Evolutionary conservation across 2,797 vertebrate genomes (phyloP).

Genomic region (Rhinatrema bivittatum): DNA sequence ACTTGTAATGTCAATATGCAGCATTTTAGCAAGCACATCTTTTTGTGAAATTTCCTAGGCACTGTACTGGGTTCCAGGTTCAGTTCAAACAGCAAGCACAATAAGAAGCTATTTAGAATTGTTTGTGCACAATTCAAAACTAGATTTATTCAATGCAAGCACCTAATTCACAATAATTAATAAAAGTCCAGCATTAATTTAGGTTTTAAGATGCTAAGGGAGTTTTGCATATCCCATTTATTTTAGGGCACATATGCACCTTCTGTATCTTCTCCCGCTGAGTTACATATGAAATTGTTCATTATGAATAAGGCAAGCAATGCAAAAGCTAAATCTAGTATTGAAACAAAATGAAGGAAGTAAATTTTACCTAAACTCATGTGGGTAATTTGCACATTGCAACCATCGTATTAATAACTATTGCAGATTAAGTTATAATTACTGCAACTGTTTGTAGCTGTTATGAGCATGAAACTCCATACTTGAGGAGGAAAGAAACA

Average conservation of each 20-base stretch:
- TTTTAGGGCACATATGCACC: constrained; percentile 54
- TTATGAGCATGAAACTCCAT: constrained; percentile 23
- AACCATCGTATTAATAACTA: constrained; percentile 18
- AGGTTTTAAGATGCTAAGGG: constrained; percentile 51
- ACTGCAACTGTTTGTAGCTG: constrained; percentile 27
- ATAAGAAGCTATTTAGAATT: too few species aligned
- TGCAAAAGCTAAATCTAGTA: constrained; percentile 52
- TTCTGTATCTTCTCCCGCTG: constrained; percentile 60
- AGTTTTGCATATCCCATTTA: constrained; percentile 64
- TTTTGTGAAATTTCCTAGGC: too few species aligned
- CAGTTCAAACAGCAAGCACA: too few species aligned
- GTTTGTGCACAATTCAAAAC: too few species aligned
- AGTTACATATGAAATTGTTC: constrained; percentile 51
- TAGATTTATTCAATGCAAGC: too few species aligned
- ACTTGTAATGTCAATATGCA: too few species aligned
- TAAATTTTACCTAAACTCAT: constrained; percentile 54
- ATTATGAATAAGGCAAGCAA: constrained; percentile 53
- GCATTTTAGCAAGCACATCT: too few species aligned
- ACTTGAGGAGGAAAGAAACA: constrained; percentile 18
- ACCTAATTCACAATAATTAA: too few species aligned
- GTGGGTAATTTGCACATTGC: constrained; percentile 37
- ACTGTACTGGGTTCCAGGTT: too few species aligned
- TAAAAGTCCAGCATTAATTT: too few species aligned
- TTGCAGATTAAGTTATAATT: constrained; percentile 43
- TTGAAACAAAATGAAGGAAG: constrained; percentile 42